Evolutionary conservation across 2,797 vertebrate genomes (phyloP), one percentile per base, ranked within the genome.

Genomic region (Clarias pachynema): DNA sequence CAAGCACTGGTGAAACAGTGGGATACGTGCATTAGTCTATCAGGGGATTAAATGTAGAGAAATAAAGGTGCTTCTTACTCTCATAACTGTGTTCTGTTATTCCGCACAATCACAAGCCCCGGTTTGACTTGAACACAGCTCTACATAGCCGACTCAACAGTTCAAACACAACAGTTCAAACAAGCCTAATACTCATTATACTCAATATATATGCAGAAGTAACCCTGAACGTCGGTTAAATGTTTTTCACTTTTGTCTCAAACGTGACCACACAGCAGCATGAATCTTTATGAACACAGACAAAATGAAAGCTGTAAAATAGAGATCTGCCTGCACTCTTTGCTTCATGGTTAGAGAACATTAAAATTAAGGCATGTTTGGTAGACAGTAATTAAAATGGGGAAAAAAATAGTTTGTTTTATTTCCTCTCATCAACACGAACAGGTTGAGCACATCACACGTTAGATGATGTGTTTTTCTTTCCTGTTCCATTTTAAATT

Each of bases 401-500:
- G 22, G n/a, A 9, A 40, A 24, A 62, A 79, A 37, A 62, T 5
- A 15, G 29, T 12, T 53, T 3, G 3, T 22, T 66, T 31, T 16
- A 6, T 73, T 40, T 29, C 22, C 4, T 34, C 20, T 10, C 8
- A 34, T 60, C 20, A 34, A n/a, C 18, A 34, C 18, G 2, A 37
- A 62, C 22, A 60, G 31, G 12, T 62, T 37, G 10, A 78, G 10
- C 22, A 62, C 34, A 15, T 34, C 31, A 24, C 31, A 37, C 10
- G 8, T 15, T 78, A 70, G 31, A 26, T 29, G 37, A 12, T 49
- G 22, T 44, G 22, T 2, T 40, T 37, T 70, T 40, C 0, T 22
- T 16, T 24, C 59, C 59, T 22, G n/a, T 68, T 84, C n/a, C 72
- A 84, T 22, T 60, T 57, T 14, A 40, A 56, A n/a, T 78, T 44